These are phyloP conservation scores for Limonius californicus DNA, from an alignment of 1,140 invertebrate genomes.

Conservation along the genomic window DNA sequence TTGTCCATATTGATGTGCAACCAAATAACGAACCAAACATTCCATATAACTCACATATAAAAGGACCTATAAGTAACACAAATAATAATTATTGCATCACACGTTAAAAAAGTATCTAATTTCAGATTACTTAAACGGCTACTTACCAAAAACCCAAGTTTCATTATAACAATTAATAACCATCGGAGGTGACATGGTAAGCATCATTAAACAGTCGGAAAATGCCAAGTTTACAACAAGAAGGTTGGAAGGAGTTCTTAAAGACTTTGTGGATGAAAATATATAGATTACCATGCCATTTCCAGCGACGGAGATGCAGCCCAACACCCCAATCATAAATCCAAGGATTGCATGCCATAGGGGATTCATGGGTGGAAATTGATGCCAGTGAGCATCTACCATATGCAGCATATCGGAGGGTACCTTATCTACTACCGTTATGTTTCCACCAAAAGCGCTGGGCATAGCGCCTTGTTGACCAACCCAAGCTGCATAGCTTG, in stretches of 20 bases:
- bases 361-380: constrained; percentile 73
- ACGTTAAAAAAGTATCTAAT: background rate
- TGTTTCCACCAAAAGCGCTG: constrained; percentile 52
- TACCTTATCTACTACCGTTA: constrained; percentile 71
- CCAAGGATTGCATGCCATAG: constrained; percentile 77
- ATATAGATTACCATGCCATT: constrained; percentile 86
- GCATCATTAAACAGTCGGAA: constrained; percentile 87
- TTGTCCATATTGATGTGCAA: constrained; percentile 77
- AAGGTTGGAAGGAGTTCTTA: constrained; percentile 80
- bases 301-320: constrained; percentile 66
- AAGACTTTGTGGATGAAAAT: constrained; percentile 69
- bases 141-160: constrained; percentile 76
- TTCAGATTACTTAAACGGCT: too few relatives aligned
- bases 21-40: constrained; percentile 76
- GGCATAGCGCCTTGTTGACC: constrained; percentile 29
- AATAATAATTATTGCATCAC: too few relatives aligned
- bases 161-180: constrained; percentile 82
- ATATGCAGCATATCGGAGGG: constrained; percentile 68
- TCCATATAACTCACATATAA: constrained; percentile 75
- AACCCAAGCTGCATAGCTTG: constrained; percentile 42
- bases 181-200: constrained; percentile 77
- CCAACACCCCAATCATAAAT: constrained; percentile 68
- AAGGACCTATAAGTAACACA: constrained; percentile 54
- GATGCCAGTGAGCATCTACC: constrained; percentile 69
- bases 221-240: constrained; percentile 82